Base-by-base conservation (phyloP, 2,113 vertebrate species). In the Nibea albiflora region DNA sequence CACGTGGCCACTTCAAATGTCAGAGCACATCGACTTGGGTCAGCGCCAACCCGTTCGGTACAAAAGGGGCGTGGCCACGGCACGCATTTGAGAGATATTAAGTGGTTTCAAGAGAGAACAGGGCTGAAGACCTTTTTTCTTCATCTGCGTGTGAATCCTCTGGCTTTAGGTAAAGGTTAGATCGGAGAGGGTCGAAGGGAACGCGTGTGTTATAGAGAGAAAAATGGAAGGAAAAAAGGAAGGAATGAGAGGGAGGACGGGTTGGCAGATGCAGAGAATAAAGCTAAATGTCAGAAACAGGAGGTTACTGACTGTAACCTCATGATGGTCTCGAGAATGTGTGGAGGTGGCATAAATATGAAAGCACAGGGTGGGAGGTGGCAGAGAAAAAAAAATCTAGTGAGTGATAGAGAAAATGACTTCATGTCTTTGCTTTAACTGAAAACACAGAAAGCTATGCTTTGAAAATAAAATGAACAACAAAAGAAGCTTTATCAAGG, bases 81-180 rank as follows among this genome's bases (percentile, higher is more conserved):
- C n/a, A 9, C n/a, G 19, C n/a, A 14, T 72, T 53, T 0, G 6
- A 66, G 11, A 58, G 52, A 73, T 57, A 60, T 61, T 53, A 76
- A 77, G 58, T 49, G 53, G 44, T 54, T 77, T 85, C 66, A 73
- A 56, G 46, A 60, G 39, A 19, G 16, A 63, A 52, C 17, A 1
- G 28, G 53, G 46, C 14, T 6, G 35, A 82, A 68, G 47, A 56
- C 62, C 39, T 24, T 60, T 70, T 53, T 42, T 4, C 53, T 66
- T 50, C 65, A 80, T 81, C 62, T 65, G 11, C 3, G 4, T 84
- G 49, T 73, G 70, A 78, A 84, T 81, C 63, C 11, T 71, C 46
- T 15, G 53, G 72, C 57, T 71, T 77, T 66, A 52, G 61, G 76
- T 69, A 86, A 89, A 88, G 86, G 88, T 92, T 86, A 85, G 73